Conservation (phyloP, 2,113 vertebrate species). For the Callopanchax toddi region DNA sequence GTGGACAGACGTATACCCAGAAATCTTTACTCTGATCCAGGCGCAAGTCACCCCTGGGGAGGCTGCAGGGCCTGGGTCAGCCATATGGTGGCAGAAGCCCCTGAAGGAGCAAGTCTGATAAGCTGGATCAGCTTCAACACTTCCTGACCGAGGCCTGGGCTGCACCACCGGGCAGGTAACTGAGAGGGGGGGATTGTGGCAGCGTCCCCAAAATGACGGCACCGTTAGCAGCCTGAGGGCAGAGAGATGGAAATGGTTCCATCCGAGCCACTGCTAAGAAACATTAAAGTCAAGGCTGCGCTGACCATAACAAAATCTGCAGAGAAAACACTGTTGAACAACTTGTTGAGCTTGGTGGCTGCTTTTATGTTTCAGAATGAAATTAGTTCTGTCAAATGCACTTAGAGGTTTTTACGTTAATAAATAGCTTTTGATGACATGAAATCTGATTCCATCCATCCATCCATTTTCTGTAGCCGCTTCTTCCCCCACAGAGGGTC, state of each 20-base stretch:
- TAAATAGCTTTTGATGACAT: too few relatives aligned
- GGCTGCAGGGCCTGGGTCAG: constrained; percentile 86
- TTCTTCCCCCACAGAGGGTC: too few relatives aligned
- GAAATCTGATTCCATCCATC: too few relatives aligned
- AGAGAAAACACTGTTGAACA: constrained; percentile 27
- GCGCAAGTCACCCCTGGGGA: constrained; percentile 85
- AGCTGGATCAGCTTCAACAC: constrained; percentile 87
- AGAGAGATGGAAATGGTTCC: constrained; percentile 62
- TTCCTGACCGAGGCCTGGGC: constrained; percentile 87
- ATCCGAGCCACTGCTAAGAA: constrained; percentile 56
- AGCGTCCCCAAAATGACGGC: constrained; percentile 54
- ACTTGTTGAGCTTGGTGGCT: constrained; percentile 38
- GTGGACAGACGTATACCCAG: constrained; percentile 36
- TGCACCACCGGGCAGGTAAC: constrained; percentile 83
- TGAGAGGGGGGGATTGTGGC: constrained; percentile 56
- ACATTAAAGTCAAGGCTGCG: constrained; percentile 45
- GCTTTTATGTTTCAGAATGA: constrained; percentile 20
- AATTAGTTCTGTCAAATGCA: neutral
- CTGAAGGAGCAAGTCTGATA: constrained; percentile 86
- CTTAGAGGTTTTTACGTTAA: neutral
- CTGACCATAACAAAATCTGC: constrained; percentile 45
- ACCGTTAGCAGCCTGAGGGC: constrained; percentile 63
- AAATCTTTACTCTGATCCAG: constrained; percentile 82
- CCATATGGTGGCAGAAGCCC: constrained; percentile 89
- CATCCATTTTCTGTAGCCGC: too few relatives aligned